Evolutionary conservation across 2,888 invertebrate species (phyloP).

Genomic region (Ganaspis brasiliensis): DNA sequence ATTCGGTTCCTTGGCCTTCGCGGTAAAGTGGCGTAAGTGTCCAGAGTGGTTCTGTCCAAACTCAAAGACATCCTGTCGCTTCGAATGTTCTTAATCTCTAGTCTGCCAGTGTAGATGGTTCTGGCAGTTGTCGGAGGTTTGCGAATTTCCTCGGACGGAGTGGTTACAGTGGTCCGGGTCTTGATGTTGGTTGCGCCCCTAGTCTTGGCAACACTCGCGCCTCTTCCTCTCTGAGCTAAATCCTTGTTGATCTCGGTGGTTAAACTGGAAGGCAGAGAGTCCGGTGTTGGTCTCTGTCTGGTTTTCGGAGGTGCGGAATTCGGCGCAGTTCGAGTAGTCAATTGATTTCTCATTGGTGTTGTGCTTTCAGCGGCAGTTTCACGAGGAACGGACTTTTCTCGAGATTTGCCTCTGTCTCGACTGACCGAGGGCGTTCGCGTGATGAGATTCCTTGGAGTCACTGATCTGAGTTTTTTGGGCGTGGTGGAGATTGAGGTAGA

Average conservation of each 20-base stretch:
- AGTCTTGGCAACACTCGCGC: conserved; percentile 57
- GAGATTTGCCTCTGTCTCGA: conserved; percentile 84
- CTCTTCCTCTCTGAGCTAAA: conserved; percentile 70
- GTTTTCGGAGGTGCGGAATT: conserved; percentile 60
- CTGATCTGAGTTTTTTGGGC: conserved; percentile 83
- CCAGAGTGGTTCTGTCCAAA: conserved; percentile 81
- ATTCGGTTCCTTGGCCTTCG: conserved; percentile 83
- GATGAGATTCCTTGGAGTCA: conserved; percentile 75
- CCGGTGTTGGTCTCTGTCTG: conserved; percentile 73
- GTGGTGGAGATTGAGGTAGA: conserved; percentile 72
- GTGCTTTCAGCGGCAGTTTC: conserved; percentile 32
- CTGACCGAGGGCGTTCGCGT: conserved; percentile 82
- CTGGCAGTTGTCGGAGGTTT: conserved; percentile 54
- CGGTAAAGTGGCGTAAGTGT: conserved; percentile 90
- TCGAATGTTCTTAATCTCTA: conserved; percentile 54
- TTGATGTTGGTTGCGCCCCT: conserved; percentile 61
- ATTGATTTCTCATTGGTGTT: conserved; percentile 62
- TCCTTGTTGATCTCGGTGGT: conserved; percentile 78
- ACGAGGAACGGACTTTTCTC: conserved; percentile 81
- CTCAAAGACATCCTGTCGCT: conserved; percentile 68
- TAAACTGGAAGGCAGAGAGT: conserved; percentile 75
- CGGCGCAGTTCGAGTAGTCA: conserved; percentile 67
- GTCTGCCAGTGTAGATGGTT: conserved; percentile 50
- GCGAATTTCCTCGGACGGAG: conserved; percentile 72
- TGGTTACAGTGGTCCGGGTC: conserved; percentile 70